These are phyloP conservation scores for Galagoides demidoff DNA, from an alignment of 2,797 vertebrate genomes.

Conservation along the genomic window DNA sequence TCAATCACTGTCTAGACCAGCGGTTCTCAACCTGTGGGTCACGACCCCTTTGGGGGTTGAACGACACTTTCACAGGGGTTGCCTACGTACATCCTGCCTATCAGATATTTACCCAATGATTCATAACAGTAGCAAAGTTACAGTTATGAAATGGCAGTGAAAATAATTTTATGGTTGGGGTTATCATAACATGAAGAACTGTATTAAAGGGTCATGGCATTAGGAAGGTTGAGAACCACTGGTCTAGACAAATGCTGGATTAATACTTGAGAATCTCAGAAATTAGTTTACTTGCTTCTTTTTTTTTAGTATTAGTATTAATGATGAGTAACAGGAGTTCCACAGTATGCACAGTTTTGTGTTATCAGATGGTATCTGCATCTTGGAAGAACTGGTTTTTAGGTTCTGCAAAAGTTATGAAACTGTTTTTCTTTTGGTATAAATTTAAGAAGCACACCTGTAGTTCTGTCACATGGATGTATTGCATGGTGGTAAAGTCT, in stretches of 20 bases:
- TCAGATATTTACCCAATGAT: too few relatives aligned
- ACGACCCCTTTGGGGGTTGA: too few relatives aligned
- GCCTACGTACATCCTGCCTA: too few relatives aligned
- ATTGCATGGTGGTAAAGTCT: background rate
- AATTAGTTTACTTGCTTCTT: background rate
- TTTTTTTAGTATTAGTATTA: background rate
- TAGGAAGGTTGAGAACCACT: too few relatives aligned
- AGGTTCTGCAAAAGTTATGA: background rate
- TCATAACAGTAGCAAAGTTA: too few relatives aligned
- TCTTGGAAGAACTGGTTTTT: background rate
- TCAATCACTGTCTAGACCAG: too few relatives aligned
- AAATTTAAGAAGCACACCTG: background rate
- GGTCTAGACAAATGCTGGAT: background rate
- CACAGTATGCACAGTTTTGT: background rate
- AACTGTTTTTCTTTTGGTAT: background rate
- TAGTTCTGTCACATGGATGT: background rate
- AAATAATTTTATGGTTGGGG: too few relatives aligned
- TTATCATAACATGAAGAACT: too few relatives aligned
- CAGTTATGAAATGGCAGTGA: too few relatives aligned
- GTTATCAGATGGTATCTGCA: background rate
- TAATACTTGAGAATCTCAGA: background rate
- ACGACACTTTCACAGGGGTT: too few relatives aligned
- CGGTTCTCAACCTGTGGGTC: too few relatives aligned
- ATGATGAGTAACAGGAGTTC: background rate
- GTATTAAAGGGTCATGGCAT: too few relatives aligned